Conservation (phyloP, 2,113 vertebrate species). For the Caranx ignobilis region DNA sequence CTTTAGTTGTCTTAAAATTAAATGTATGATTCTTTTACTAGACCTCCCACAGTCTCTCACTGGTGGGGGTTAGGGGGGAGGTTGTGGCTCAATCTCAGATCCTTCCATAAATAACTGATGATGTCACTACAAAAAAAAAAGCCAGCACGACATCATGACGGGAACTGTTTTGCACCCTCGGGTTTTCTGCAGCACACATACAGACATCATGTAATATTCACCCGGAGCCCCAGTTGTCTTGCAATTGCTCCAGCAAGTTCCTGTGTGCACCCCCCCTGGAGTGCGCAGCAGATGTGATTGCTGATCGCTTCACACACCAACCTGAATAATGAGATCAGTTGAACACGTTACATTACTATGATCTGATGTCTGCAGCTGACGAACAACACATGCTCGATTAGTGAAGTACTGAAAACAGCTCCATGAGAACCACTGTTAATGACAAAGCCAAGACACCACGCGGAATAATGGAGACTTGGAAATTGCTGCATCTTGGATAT, state of each 20-base stretch:
- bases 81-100: background rate
- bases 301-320: background rate
- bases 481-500: background rate
- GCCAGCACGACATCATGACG: background rate
- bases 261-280: background rate
- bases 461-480: background rate
- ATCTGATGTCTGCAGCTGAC: background rate
- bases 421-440: background rate
- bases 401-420: background rate
- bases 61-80: background rate
- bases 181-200: background rate
- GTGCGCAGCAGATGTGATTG: background rate
- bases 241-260: background rate
- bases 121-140: background rate
- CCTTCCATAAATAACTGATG: background rate
- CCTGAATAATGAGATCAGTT: background rate
- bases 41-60: background rate
- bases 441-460: background rate
- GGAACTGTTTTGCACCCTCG: background rate
- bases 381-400: background rate
- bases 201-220: background rate
- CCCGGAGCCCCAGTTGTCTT: background rate
- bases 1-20: too few species aligned
- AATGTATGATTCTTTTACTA: too few species aligned
- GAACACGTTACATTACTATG: background rate